These are phyloP conservation scores for Diacarnus erythraeanus DNA, from an alignment of 37 sponge, comb jelly and placozoan species.

Conservation along the genomic window DNA sequence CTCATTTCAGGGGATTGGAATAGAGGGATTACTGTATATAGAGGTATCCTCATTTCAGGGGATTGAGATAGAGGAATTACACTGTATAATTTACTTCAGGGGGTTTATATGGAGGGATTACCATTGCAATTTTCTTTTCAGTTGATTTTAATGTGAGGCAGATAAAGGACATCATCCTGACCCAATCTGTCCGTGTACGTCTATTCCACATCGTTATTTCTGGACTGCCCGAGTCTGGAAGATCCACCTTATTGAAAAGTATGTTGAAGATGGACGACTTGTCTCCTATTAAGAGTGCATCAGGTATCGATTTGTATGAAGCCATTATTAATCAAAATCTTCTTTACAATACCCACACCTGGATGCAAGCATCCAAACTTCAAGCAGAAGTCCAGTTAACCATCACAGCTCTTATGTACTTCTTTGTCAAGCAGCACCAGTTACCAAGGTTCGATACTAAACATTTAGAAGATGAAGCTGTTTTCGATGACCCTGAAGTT, in stretches of 20 bases:
- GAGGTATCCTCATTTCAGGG: too few relatives aligned
- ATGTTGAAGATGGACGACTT: too few relatives aligned
- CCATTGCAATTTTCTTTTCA: too few relatives aligned
- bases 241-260: neutral
- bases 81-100: too few relatives aligned
- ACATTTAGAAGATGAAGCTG: neutral
- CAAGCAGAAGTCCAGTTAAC: neutral
- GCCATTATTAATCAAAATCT: neutral
- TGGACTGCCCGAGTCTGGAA: constrained; percentile 26
- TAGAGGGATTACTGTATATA: too few relatives aligned
- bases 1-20: too few relatives aligned
- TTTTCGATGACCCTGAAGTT: neutral
- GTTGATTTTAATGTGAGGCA: too few relatives aligned
- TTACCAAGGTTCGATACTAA: neutral
- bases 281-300: too few relatives aligned
- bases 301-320: neutral
- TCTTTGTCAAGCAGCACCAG: neutral
- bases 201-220: neutral
- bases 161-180: constrained; percentile 19
- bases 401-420: neutral
- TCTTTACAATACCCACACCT: neutral
- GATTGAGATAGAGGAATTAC: too few relatives aligned
- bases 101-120: too few relatives aligned
- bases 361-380: neutral
- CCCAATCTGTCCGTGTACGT: constrained; percentile 5